Evolutionary conservation across 1,140 invertebrate species (phyloP), one percentile per base, ranked within the genome.

Genomic region (Heterodera schachtii): DNA sequence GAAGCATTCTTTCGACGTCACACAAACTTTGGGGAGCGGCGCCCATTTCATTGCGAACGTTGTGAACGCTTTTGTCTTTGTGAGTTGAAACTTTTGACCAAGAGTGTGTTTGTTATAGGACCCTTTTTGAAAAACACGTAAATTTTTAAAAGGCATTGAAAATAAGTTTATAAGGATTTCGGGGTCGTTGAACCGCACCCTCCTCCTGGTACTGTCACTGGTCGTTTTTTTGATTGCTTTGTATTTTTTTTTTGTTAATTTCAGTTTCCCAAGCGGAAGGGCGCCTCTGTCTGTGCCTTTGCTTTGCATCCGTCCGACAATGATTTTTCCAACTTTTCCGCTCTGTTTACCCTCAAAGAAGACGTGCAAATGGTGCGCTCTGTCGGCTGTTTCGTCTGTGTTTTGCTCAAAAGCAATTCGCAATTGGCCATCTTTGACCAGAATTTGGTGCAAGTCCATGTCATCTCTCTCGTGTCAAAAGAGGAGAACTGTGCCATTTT

Each of bases 291-390:
- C 19, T 80, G 19, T 19, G 46, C 73, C 19, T 5, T 44, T 8
- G 47, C 81, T 41, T 6, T 80, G 47, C 80, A 81, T 60, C 47
- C 13, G 52, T 66, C 57, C 31, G 19, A 41, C 49, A 31, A 31
- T 31, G 31, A 31, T 31, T n/a, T 41, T 46, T 7, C 21, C 44
- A 57, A 78, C 5, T 73, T 82, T 5, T 82, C 66, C 16, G 5
- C 70, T 9, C 67, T 81, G n/a, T 79, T 81, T 52, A 52, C 41
- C 9, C 21, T 82, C 16, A 31, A 47, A 9, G 11, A 79, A 19
- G 80, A 82, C 47, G 52, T 82, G 44, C 41, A 64, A 64, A 66
- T 74, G 46, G 81, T 82, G 2, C 49, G 67, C 47, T 82, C 57
- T 41, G 49, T 82, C 16, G 81, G 81, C 5, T 71, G 49, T 60